These are phyloP conservation scores for Melanocharis versteri DNA, from an alignment of 2,113 vertebrate species.

Conservation along the genomic window DNA sequence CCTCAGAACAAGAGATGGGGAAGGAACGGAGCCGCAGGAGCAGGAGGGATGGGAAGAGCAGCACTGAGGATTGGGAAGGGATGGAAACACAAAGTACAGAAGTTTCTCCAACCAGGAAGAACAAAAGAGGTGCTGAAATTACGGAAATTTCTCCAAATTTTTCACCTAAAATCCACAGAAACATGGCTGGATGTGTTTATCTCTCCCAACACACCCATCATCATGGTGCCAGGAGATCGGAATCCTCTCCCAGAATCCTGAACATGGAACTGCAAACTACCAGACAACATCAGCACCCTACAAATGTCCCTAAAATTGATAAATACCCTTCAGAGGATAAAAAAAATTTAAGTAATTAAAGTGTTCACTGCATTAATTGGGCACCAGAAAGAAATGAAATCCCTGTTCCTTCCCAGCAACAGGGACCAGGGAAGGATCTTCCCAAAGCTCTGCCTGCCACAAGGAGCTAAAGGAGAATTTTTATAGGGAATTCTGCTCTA, in stretches of 20 bases:
- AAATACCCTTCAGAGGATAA: neutral
- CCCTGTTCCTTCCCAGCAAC: neutral
- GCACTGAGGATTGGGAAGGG: fast-evolving
- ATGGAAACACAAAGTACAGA: neutral
- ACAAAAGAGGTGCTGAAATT: neutral
- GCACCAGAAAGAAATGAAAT: neutral
- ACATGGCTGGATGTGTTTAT: neutral
- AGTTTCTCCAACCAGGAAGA: neutral
- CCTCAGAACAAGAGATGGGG: neutral
- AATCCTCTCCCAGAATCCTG: neutral
- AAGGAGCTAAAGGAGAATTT: neutral
- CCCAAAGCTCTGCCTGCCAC: neutral
- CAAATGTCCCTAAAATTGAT: neutral
- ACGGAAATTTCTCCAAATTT: neutral
- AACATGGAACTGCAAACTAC: neutral
- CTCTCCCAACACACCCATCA: neutral
- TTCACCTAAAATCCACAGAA: neutral
- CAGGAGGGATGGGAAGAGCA: neutral
- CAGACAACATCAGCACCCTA: neutral
- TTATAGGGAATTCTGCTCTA: neutral
- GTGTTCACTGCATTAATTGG: neutral
- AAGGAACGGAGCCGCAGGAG: neutral
- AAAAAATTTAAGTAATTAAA: neutral
- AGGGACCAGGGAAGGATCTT: neutral
- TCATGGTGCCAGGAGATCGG: neutral